Percentiles rank a stretch among this genome's conserved stretches.
phyloP scores from a whole-genome alignment of 2,888 invertebrate genomes.

The Heliconius sara region DNA sequence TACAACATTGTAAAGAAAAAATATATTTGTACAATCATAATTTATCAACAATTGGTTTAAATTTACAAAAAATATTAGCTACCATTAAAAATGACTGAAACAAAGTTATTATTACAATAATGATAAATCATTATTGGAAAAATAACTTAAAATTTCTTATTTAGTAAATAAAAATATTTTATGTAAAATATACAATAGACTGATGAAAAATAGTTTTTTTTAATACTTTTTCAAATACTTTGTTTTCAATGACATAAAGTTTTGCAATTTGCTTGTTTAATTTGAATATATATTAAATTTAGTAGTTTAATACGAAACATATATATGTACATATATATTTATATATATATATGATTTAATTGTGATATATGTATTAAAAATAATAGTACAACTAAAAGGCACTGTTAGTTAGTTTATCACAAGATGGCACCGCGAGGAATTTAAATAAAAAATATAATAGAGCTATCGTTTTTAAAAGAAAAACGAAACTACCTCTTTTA shows the following conservation, averaged over 20 bases:
- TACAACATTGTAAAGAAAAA: not conserved
- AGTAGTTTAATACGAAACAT: no score
- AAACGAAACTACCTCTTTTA: not conserved
- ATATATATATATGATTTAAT: no score
- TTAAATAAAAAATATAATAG: slow-evolving; percentile 8
- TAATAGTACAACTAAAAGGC: slow-evolving; percentile 18
- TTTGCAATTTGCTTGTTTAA: no score
- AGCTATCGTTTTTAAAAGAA: not conserved
- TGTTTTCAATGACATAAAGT: no score
- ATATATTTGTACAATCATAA: slow-evolving; percentile 8
- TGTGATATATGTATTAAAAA: slow-evolving; percentile 20
- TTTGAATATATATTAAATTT: no score
- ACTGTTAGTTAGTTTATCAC: slow-evolving; percentile 38
- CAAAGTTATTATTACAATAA: not conserved
- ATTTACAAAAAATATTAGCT: not conserved
- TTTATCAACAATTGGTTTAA: not conserved
- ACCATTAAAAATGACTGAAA: slow-evolving; percentile 9
- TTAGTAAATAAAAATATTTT: no score
- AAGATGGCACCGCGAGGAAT: slow-evolving; percentile 41
- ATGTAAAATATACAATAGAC: no score
- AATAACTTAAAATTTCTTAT: not conserved
- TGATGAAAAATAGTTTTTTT: not conserved
- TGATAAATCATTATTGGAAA: not conserved
- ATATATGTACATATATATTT: no score
- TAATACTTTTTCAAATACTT: no score